These are phyloP conservation scores for Pseudoatta argentina DNA, from an alignment of 1,140 invertebrate species.

Conservation along the genomic window DNA sequence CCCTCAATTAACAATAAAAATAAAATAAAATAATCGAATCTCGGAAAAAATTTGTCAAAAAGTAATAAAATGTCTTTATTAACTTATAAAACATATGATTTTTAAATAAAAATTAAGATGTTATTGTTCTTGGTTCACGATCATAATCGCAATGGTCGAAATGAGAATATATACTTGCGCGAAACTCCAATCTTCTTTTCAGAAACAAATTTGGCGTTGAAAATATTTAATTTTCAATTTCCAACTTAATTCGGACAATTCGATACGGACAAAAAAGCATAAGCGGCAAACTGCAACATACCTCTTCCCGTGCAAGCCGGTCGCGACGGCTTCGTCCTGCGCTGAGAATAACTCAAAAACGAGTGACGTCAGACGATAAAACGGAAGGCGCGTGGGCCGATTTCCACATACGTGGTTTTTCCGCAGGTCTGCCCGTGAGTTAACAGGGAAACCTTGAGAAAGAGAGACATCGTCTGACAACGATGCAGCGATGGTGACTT, in stretches of 20 bases:
- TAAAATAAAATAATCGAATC: neutral
- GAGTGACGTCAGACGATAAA: conserved; percentile 51
- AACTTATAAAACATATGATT: neutral
- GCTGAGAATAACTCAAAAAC: conserved; percentile 60
- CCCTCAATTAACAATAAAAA: neutral
- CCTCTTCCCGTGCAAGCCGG: neutral
- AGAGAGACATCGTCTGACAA: neutral
- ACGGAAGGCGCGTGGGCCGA: conserved; percentile 55
- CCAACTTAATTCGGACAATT: neutral
- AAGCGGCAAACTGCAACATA: neutral
- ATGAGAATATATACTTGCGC: neutral
- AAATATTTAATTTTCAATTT: conserved; percentile 20
- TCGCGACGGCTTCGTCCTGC: neutral
- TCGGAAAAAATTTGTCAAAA: neutral
- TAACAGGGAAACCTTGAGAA: conserved; percentile 11
- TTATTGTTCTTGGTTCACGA: neutral
- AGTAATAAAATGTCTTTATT: neutral
- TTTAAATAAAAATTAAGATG: conserved; percentile 3
- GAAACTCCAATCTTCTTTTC: neutral
- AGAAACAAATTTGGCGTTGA: neutral
- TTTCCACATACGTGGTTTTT: conserved; percentile 63
- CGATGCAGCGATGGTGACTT: conserved; percentile 11
- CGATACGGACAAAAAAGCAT: neutral
- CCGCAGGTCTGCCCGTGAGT: conserved; percentile 45
- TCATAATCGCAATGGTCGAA: neutral